These are phyloP conservation scores for Bugula neritina DNA, from an alignment of 2,888 invertebrate genomes.

Conservation along the genomic window DNA sequence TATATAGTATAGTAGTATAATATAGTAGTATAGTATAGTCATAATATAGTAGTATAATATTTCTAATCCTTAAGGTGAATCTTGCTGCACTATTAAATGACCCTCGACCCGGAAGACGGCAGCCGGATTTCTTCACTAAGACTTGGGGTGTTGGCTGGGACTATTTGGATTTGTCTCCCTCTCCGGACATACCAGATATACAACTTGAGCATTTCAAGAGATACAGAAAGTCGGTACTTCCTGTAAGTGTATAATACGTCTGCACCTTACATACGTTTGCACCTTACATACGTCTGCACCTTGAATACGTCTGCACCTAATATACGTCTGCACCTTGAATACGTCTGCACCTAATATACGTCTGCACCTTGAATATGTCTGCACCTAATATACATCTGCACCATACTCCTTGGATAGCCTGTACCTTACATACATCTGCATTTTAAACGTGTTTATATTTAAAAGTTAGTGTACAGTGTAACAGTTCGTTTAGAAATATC, in stretches of 20 bases:
- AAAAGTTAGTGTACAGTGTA: too few species aligned
- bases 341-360: not conserved
- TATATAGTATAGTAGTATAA: too few species aligned
- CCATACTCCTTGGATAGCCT: too few species aligned
- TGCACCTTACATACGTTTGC: not conserved
- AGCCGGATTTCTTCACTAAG: slow-evolving; percentile 79
- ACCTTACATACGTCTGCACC: not conserved
- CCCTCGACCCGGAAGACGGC: slow-evolving; percentile 72
- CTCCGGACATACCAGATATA: slow-evolving; percentile 76
- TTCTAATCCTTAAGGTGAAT: too few species aligned
- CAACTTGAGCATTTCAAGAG: slow-evolving; percentile 75
- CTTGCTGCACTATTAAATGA: slow-evolving; percentile 92
- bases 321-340: not conserved
- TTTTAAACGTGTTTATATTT: not conserved
- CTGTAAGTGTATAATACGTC: slow-evolving; percentile 39
- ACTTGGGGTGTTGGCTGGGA: slow-evolving; percentile 95
- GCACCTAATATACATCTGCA: not conserved
- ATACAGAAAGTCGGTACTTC: slow-evolving; percentile 69
- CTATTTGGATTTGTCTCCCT: slow-evolving; percentile 70
- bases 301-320: not conserved
- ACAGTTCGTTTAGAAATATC: too few species aligned
- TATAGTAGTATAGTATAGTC: too few species aligned
- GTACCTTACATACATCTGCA: not conserved
- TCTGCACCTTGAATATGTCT: not conserved
- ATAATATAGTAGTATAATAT: too few species aligned